phyloP scores from a whole-genome alignment of 2,888 invertebrate species.

The Gortyna flavago region DNA sequence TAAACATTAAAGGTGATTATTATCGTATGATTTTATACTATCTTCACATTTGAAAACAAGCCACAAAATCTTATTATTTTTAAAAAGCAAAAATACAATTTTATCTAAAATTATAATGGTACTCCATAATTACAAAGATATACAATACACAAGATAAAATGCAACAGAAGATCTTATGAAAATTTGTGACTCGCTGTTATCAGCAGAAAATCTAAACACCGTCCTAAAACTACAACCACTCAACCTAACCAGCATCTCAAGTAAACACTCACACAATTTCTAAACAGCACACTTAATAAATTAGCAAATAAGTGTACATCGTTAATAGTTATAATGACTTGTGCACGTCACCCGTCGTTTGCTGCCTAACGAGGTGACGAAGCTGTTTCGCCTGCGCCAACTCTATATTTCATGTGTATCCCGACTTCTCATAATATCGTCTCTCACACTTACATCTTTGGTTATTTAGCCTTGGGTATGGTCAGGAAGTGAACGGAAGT shows the following conservation, averaged over 20 bases:
- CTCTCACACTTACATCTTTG: background rate
- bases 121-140: background rate
- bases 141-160: background rate
- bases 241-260: conserved; percentile 16
- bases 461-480: background rate
- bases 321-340: conserved; percentile 52
- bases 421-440: conserved; percentile 29
- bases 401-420: conserved; percentile 29
- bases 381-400: conserved; percentile 20
- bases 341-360: conserved; percentile 43
- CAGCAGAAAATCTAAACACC: background rate
- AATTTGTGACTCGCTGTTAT: background rate
- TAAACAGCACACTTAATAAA: conserved; percentile 28
- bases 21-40: background rate
- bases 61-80: background rate
- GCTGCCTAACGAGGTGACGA: conserved; percentile 49
- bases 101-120: too few species aligned
- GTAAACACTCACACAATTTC: conserved; percentile 12
- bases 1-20: background rate
- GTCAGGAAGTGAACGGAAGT: background rate
- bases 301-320: conserved; percentile 48
- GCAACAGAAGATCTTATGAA: background rate
- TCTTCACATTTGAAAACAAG: background rate
- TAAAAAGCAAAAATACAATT: background rate
- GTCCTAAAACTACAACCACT: conserved; percentile 3